Percentiles rank a stretch among this genome's conserved stretches.
Evolutionary conservation across 2,797 vertebrate species (phyloP).

Genomic region (Remorina albescens): DNA sequence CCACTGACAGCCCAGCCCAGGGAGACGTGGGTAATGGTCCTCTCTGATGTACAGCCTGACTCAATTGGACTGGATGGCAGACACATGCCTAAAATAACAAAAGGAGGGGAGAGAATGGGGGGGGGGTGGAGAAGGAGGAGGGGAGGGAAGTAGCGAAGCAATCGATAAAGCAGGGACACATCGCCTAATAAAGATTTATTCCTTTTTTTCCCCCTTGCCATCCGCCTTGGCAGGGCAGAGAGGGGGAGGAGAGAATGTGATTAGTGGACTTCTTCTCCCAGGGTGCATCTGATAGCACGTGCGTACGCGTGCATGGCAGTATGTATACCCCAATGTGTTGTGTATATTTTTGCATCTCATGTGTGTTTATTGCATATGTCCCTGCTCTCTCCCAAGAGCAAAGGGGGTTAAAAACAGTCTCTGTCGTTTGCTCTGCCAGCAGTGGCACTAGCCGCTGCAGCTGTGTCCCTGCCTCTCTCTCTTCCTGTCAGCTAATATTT

Average conservation of each 20-base stretch:
- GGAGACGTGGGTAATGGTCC: conserved; percentile 82
- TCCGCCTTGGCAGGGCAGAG: conserved; percentile 74
- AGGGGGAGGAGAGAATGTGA: conserved; percentile 79
- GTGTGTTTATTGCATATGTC: conserved; percentile 70
- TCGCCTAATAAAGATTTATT: conserved; percentile 87
- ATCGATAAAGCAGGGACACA: conserved; percentile 86
- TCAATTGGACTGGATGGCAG: conserved; percentile 84
- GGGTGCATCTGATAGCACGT: conserved; percentile 74
- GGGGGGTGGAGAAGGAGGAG: conserved; percentile 58
- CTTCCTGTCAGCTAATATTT: conserved; percentile 87
- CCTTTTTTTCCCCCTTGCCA: conserved; percentile 57
- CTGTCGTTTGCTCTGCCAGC: conserved; percentile 78
- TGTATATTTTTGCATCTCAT: conserved; percentile 72
- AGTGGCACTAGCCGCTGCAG: conserved; percentile 81
- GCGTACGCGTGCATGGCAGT: conserved; percentile 51
- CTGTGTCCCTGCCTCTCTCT: conserved; percentile 79
- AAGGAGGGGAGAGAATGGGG: conserved; percentile 73
- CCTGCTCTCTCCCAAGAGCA: conserved; percentile 62
- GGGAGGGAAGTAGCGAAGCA: conserved; percentile 73
- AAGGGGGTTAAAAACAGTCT: conserved; percentile 78
- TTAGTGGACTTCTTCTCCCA: conserved; percentile 82
- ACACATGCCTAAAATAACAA: conserved; percentile 86
- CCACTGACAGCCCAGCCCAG: conserved; percentile 76
- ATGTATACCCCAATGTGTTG: conserved; percentile 58
- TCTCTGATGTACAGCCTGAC: conserved; percentile 83